Conservation (phyloP, 2,113 vertebrate species). For the Ophthalmolycus amberensis region DNA sequence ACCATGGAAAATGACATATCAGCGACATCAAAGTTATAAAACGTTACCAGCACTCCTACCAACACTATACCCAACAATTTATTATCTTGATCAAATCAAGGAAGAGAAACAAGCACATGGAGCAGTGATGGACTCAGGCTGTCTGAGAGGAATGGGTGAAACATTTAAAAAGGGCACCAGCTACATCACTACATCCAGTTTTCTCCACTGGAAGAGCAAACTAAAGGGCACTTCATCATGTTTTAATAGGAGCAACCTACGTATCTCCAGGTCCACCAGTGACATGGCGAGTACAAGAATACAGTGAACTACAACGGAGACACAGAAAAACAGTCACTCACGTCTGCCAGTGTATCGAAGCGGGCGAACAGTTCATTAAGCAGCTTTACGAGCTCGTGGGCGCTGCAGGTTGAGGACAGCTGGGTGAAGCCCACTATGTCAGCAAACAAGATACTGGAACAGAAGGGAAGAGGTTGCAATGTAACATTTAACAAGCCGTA, state of each 20-base stretch:
- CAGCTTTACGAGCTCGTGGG: slow-evolving; percentile 95
- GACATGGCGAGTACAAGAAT: neutral
- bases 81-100: neutral
- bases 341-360: slow-evolving; percentile 93
- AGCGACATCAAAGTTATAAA: neutral
- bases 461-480: neutral
- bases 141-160: too few species aligned
- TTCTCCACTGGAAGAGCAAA: too few species aligned
- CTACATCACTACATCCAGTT: too few species aligned
- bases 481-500: neutral
- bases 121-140: neutral
- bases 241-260: neutral
- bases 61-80: neutral
- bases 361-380: slow-evolving; percentile 95
- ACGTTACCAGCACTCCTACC: neutral
- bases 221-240: neutral
- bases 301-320: neutral
- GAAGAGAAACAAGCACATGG: neutral
- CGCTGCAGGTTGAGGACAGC: slow-evolving; percentile 92
- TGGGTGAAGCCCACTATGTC: slow-evolving; percentile 98
- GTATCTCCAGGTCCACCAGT: neutral
- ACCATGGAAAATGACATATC: neutral
- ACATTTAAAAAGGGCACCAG: too few species aligned
- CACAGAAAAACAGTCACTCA: slow-evolving; percentile 75
- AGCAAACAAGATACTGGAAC: slow-evolving; percentile 93